Percentiles rank a stretch among this genome's conserved stretches.
These are phyloP conservation scores for Chrysomela aeneicollis DNA, from an alignment of 2,888 invertebrate species.

Conservation along the genomic window DNA sequence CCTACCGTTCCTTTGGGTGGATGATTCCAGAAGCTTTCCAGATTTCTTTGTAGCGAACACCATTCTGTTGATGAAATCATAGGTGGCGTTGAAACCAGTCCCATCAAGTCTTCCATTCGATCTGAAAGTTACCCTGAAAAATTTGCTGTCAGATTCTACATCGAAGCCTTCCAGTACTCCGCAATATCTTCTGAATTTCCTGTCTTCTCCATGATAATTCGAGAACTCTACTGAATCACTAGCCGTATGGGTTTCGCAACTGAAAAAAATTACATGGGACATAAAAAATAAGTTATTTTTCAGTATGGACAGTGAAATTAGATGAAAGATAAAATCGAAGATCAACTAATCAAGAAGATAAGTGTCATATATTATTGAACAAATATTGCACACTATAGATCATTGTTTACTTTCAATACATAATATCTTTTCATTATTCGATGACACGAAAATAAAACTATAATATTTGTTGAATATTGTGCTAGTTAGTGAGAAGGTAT, in stretches of 20 bases:
- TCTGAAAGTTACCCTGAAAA: slow-evolving; percentile 93
- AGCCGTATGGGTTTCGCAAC: slow-evolving; percentile 88
- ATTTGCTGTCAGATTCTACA: slow-evolving; percentile 87
- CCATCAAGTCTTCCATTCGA: slow-evolving; percentile 94
- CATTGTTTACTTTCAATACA: no score
- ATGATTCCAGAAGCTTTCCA: slow-evolving; percentile 10
- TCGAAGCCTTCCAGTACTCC: slow-evolving; percentile 83
- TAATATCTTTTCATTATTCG: no score
- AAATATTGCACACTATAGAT: no score
- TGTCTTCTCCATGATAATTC: slow-evolving; percentile 89
- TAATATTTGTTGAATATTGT: no score
- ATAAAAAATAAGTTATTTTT: no score
- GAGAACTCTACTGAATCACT: slow-evolving; percentile 97
- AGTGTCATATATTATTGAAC: no score
- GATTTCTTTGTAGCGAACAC: slow-evolving; percentile 65
- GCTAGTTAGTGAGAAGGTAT: no score
- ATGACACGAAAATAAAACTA: no score
- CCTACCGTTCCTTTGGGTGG: slow-evolving; percentile 14
- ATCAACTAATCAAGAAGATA: no score
- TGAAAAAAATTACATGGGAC: no score
- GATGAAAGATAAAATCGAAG: no score
- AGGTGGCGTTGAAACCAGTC: slow-evolving; percentile 92
- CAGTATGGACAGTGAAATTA: no score
- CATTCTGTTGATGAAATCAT: slow-evolving; percentile 80
- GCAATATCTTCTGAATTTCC: slow-evolving; percentile 88